Conservation (phyloP, 2,113 vertebrate genomes). For the Phaethornis superciliosus region DNA sequence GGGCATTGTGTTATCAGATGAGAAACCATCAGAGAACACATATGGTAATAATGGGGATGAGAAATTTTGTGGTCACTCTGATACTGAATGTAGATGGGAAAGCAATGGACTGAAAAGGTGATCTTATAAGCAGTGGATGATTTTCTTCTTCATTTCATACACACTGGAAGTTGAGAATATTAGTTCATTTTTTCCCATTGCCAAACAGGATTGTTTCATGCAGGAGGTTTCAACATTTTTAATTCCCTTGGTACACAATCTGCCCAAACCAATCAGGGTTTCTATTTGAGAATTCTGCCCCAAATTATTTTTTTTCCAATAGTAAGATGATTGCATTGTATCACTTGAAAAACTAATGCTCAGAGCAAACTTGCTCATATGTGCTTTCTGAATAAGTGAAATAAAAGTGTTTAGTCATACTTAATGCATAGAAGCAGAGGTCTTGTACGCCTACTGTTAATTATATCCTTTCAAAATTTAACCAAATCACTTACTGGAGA, state of each 20-base stretch:
- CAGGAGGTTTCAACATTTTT: neutral
- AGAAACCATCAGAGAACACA: neutral
- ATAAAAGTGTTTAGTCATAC: neutral
- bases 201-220: neutral
- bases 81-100: neutral
- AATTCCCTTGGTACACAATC: neutral
- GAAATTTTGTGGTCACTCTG: neutral
- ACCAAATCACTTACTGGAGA: neutral
- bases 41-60: fast-evolving
- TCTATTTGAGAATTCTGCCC: neutral
- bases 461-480: conserved; percentile 3
- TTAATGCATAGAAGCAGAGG: neutral
- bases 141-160: neutral
- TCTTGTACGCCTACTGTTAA: neutral
- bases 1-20: neutral
- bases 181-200: neutral
- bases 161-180: neutral
- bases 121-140: neutral
- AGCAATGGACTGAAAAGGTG: neutral
- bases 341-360: neutral
- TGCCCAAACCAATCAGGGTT: neutral
- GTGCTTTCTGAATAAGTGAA: neutral
- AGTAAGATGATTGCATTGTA: neutral
- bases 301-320: neutral
- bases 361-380: neutral